These are phyloP conservation scores for Geodia barretti DNA, from an alignment of 37 sponge, comb jelly and placozoan species.

Conservation along the genomic window DNA sequence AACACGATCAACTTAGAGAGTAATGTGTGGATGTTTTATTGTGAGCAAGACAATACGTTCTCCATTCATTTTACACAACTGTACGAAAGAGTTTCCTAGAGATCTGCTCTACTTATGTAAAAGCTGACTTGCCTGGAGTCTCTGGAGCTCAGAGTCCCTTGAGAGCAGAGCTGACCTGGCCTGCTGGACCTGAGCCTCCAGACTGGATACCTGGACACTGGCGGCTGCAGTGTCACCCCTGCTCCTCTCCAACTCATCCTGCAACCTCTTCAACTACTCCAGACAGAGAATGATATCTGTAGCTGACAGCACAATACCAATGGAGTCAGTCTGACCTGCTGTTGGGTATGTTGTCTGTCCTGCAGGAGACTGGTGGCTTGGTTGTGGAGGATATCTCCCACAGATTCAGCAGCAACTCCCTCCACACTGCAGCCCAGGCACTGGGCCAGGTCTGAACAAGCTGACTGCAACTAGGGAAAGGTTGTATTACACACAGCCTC, in stretches of 20 bases:
- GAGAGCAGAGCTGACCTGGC: neutral
- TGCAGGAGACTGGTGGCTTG: slow-evolving; percentile 12
- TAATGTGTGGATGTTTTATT: no score
- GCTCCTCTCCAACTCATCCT: slow-evolving; percentile 26
- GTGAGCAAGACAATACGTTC: no score
- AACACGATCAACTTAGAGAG: no score
- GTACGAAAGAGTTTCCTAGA: no score
- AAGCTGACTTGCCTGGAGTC: slow-evolving; percentile 29
- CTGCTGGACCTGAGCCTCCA: slow-evolving; percentile 34
- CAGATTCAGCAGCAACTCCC: slow-evolving; percentile 36
- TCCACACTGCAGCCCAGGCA: slow-evolving; percentile 33
- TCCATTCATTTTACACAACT: no score
- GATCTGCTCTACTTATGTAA: neutral
- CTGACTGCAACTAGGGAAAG: slow-evolving; percentile 27
- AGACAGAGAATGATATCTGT: neutral
- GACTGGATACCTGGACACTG: slow-evolving; percentile 19
- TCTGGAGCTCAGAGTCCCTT: slow-evolving; percentile 26
- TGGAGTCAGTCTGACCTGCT: slow-evolving; percentile 17
- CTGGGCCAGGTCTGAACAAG: slow-evolving; percentile 20
- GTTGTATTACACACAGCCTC: no score
- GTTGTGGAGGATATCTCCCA: slow-evolving; percentile 25
- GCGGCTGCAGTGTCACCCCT: slow-evolving; percentile 51
- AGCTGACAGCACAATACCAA: neutral
- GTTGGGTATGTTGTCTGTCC: slow-evolving; percentile 8
- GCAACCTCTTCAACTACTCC: slow-evolving; percentile 26